These are phyloP conservation scores for human (Homo sapiens) DNA, from an alignment of 2,113 vertebrate species.

Conservation along the genomic window DNA sequence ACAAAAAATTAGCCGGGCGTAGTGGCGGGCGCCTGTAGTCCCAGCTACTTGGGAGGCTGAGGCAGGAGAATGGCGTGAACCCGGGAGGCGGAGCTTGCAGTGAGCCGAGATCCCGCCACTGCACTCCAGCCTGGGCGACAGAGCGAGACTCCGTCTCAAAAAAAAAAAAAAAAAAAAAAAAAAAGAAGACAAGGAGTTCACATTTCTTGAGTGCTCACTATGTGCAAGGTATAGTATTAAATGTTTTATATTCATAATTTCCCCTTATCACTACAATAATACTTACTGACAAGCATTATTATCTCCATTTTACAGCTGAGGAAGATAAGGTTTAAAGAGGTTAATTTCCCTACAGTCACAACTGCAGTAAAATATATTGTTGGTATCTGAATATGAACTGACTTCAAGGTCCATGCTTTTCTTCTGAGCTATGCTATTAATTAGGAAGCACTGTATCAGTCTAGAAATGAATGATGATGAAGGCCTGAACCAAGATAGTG, in stretches of 20 bases:
- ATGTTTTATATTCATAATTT: background rate
- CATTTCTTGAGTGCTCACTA: background rate
- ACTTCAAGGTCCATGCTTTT: background rate
- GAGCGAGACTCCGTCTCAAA: too few species aligned
- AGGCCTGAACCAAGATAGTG: background rate
- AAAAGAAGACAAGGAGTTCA: slow-evolving; percentile 14
- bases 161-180: too few species aligned
- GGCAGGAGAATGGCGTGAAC: too few species aligned
- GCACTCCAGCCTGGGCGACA: too few species aligned
- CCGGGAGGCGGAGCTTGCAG: too few species aligned
- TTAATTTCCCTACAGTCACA: background rate
- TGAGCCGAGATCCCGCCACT: too few species aligned
- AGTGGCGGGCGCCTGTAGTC: too few species aligned
- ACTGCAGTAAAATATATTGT: background rate
- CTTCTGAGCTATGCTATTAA: background rate
- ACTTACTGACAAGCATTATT: background rate
- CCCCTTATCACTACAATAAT: background rate
- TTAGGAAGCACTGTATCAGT: background rate
- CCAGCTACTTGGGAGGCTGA: too few species aligned
- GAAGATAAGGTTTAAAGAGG: slow-evolving; percentile 37
- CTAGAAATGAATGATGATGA: background rate
- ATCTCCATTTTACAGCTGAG: slow-evolving; percentile 33
- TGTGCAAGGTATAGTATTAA: background rate
- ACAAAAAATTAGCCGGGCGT: too few species aligned
- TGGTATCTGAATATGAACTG: background rate